These are phyloP conservation scores for Drosophila saltans DNA, from an alignment of 1,140 invertebrate species.

Conservation along the genomic window DNA sequence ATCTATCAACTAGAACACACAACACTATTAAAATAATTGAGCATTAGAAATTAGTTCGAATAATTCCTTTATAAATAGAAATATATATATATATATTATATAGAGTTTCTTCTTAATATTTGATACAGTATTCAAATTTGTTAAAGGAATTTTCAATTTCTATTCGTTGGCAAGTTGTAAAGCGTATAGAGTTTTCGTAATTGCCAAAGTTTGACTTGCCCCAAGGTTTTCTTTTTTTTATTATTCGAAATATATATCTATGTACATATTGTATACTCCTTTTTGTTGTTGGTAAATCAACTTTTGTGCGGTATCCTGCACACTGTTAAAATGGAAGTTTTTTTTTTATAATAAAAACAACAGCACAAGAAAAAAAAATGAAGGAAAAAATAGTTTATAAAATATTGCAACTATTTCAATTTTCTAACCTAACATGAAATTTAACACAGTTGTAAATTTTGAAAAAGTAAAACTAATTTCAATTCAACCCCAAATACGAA, in stretches of 20 bases:
- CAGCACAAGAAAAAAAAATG: slow-evolving; percentile 23
- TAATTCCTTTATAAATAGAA: no score
- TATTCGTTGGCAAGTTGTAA: no score
- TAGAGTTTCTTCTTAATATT: no score
- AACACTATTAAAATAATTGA: no score
- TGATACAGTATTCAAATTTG: no score
- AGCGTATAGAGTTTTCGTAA: no score
- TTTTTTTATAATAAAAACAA: neutral
- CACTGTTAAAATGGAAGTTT: slow-evolving; percentile 21
- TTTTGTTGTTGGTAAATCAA: slow-evolving; percentile 45
- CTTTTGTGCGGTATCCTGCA: slow-evolving; percentile 48
- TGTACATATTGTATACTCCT: slow-evolving; percentile 26
- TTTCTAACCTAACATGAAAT: slow-evolving; percentile 35
- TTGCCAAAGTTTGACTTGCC: neutral
- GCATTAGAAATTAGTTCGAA: no score
- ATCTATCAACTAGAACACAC: no score
- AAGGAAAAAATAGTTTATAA: slow-evolving; percentile 59
- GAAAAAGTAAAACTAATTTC: slow-evolving; percentile 34
- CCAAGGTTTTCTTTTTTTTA: neutral
- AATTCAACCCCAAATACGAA: neutral
- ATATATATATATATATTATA: no score
- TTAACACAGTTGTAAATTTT: slow-evolving; percentile 59
- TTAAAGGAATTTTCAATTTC: no score
- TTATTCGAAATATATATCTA: slow-evolving; percentile 10
- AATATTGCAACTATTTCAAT: slow-evolving; percentile 70